These are phyloP conservation scores for Stomorhina lunata DNA, from an alignment of 2,888 invertebrate species.

Conservation along the genomic window DNA sequence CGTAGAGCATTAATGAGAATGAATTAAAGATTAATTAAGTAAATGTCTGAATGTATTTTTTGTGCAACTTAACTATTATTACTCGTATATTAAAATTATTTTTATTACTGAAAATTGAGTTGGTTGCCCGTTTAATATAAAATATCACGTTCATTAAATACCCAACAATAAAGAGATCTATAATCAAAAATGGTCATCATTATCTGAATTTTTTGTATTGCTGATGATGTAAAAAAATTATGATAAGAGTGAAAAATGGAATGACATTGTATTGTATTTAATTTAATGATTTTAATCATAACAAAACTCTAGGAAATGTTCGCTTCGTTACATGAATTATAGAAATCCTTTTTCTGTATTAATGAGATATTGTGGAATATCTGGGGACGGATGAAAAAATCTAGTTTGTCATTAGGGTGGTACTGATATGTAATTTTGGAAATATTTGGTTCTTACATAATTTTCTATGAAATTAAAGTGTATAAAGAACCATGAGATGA, in stretches of 20 bases:
- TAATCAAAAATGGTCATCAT: background rate
- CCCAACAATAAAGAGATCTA: background rate
- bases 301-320: constrained; percentile 35
- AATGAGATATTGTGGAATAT: background rate
- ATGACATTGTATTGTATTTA: constrained; percentile 38
- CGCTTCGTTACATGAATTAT: constrained; percentile 47
- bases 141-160: no score
- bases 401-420: no score
- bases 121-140: background rate
- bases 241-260: background rate
- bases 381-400: background rate
- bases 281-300: constrained; percentile 47
- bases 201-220: no score
- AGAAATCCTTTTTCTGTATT: background rate
- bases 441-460: no score
- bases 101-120: background rate
- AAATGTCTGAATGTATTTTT: background rate
- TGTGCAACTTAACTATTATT: background rate
- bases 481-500: no score
- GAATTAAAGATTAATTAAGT: background rate
- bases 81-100: no score
- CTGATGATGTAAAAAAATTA: background rate
- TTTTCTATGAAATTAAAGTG: no score
- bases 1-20: background rate
- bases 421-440: no score